Base-by-base conservation (phyloP, 2,113 vertebrate genomes). In the Struthio camelus region DNA sequence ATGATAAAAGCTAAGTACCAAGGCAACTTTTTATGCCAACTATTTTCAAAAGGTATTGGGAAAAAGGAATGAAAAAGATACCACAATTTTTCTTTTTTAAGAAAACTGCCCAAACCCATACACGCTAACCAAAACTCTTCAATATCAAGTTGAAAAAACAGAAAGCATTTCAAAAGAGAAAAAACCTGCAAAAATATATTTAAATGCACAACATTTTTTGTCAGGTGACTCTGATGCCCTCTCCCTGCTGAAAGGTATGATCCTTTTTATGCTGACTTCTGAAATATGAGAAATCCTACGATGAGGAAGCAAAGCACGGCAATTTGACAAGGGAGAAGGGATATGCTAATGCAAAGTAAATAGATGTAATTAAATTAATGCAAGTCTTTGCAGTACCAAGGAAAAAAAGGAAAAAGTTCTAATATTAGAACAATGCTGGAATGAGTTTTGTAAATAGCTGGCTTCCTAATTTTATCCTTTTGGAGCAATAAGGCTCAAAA, bases 331-430 rank as follows among this genome's bases (percentile, higher is more conserved):
- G 59, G 56, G 38, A 85, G 22, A 79, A 94, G 15, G 9, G 30
- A 54, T 90, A 89, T 51, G 51, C 48, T 89, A 95, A 85, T 72
- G 44, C 51, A 85, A 96, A 94, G 77, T 85, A 89, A 96, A 93
- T 30, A 96, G 38, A 48, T 53, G 42, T 82, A 72, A 89, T 87
- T 95, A 85, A 87, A 91, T 93, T 56, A 91, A 80, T 79, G 66
- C 56, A 61, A 9, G 23, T 40, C 73, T 87, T 91, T 30, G 38
- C 77, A 65, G 56, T 23, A 25, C 61, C 66, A 91, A 53, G 66
- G 51, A 85, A 89, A 90, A 38, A 81, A 92, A 87, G 65, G 24
- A 30, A 23, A 40, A 86, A 46, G 5, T 80, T 85, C 54, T 91
- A 9, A 15, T 42, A 50, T 7, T 42, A 56, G 38, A 90, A 75